phyloP scores from a whole-genome alignment of 53 echinoderm and acorn worm species.

The Hippasteria phrygiana region DNA sequence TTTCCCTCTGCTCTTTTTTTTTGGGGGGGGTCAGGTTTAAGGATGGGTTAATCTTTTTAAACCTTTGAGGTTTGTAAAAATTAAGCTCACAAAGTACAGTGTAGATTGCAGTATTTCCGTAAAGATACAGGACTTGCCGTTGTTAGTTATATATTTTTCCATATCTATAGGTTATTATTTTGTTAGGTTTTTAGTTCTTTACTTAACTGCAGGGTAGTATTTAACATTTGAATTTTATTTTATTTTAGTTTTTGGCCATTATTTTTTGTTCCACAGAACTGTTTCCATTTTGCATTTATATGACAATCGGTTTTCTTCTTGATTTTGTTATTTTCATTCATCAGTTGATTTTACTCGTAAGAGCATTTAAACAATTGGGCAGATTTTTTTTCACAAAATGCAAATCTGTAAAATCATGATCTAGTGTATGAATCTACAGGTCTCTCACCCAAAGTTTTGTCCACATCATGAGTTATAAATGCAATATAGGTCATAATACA shows the following conservation, averaged over 20 bases:
- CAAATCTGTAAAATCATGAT: not conserved
- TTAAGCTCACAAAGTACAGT: not conserved
- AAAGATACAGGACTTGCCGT: not conserved
- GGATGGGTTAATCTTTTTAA: no score
- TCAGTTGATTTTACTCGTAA: no score
- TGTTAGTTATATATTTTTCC: not conserved
- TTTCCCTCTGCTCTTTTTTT: no score
- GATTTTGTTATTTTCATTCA: not conserved
- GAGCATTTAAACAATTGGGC: no score
- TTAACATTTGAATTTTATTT: not conserved
- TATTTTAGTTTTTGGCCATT: not conserved
- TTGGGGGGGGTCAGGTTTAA: no score
- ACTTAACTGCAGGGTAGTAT: not conserved
- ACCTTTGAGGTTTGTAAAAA: no score
- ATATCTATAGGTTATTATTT: not conserved
- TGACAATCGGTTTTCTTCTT: not conserved
- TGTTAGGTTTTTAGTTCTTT: not conserved
- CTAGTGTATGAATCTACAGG: no score
- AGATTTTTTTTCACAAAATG: not conserved
- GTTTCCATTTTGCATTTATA: not conserved
- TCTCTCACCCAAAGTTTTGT: no score
- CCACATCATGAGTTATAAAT: no score
- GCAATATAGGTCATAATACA: no score
- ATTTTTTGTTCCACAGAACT: not conserved
- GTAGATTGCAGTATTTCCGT: not conserved